A percentile compares a stretch with the other conserved stretches of the same genome.
These are phyloP conservation scores for Limnodromus scolopaceus DNA, from an alignment of 2,797 vertebrate genomes.

Conservation along the genomic window DNA sequence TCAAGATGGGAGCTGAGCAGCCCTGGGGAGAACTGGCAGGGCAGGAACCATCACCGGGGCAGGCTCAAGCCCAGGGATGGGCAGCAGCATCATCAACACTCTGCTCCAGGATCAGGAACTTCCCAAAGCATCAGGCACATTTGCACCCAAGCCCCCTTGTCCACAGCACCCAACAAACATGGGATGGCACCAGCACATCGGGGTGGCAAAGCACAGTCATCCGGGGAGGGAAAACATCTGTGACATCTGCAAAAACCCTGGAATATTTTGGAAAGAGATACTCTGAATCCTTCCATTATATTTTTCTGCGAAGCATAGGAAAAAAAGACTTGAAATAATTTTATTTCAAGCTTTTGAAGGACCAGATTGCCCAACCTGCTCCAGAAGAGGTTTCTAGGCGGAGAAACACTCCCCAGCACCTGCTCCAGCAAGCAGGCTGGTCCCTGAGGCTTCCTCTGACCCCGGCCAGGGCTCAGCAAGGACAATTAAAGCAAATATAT, in stretches of 20 bases:
- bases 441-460: background rate
- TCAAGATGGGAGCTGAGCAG: background rate
- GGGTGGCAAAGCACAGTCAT: background rate
- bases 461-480: background rate
- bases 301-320: background rate
- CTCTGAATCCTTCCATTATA: background rate
- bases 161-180: background rate
- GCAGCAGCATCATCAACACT: background rate
- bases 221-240: background rate
- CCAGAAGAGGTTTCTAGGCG: background rate
- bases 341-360: background rate
- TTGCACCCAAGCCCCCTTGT: background rate
- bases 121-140: background rate
- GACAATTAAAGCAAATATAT: background rate
- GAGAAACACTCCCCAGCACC: background rate
- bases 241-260: background rate
- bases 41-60: background rate
- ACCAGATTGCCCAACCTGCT: background rate
- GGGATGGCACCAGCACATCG: fast-evolving
- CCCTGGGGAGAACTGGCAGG: background rate
- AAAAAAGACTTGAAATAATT: background rate
- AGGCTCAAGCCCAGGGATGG: background rate
- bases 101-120: background rate
- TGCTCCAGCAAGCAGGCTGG: background rate
- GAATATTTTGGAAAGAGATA: background rate